phyloP scores from a whole-genome alignment of 23 tunicate species.

The Diplosoma virens region DNA sequence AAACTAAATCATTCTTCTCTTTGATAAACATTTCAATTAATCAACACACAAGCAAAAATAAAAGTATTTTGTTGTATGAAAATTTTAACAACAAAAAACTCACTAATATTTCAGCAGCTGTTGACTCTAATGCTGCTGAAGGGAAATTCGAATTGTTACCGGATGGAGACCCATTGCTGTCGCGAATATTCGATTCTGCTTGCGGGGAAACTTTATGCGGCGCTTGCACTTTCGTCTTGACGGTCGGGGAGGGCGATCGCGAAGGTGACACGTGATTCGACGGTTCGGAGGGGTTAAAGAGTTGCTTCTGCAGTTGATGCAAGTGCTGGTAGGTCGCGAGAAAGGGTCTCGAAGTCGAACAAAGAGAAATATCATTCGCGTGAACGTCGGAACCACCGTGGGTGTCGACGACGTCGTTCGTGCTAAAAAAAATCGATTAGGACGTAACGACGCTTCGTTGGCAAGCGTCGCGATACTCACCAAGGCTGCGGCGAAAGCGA shows the following conservation, averaged over 20 bases:
- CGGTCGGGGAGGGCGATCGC: conserved; percentile 20
- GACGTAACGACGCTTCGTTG: no score
- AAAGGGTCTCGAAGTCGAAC: conserved; percentile 13
- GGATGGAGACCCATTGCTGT: no score
- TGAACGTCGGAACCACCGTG: conserved; percentile 8
- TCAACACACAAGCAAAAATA: no score
- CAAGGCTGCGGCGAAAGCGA: conserved; percentile 40
- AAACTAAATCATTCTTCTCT: no score
- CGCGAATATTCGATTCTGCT: no score
- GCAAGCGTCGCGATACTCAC: conserved; percentile 17
- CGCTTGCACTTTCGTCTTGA: conserved; percentile 10
- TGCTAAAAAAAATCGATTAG: conserved; percentile 5
- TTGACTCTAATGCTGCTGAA: background rate
- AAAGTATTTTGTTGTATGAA: no score
- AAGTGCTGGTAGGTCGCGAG: conserved; percentile 18
- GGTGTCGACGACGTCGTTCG: background rate
- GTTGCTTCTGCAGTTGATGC: conserved; percentile 37
- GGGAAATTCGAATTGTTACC: no score
- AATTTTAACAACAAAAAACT: no score
- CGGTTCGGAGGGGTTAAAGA: background rate
- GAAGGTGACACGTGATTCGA: background rate
- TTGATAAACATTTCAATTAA: no score
- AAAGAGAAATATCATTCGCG: background rate
- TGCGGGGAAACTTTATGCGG: no score
- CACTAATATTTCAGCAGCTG: conserved; percentile 4